Conservation (phyloP, 2,113 vertebrate genomes). For the Osmerus mordax region DNA sequence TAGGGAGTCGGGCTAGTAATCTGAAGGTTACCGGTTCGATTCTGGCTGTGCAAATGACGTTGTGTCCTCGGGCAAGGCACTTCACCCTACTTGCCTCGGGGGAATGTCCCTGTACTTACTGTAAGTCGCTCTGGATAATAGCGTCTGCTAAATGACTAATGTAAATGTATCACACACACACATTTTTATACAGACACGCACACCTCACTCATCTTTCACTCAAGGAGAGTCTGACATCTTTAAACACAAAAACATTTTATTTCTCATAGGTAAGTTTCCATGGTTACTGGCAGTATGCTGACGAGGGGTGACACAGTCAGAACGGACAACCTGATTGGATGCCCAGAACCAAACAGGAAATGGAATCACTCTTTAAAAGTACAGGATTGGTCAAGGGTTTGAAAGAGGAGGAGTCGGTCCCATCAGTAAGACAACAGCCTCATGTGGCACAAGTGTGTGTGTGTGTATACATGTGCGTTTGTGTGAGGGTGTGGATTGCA, state of each 20-base stretch:
- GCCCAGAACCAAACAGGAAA: not conserved
- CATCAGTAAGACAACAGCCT: not conserved
- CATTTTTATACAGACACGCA: no score
- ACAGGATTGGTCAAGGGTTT: not conserved
- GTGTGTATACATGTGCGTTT: not conserved
- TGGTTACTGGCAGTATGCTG: not conserved
- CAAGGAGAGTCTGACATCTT: not conserved
- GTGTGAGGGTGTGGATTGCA: not conserved
- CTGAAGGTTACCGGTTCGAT: no score
- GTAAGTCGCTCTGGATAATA: no score
- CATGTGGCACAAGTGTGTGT: not conserved
- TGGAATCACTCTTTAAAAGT: not conserved
- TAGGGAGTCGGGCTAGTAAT: no score
- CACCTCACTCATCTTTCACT: no score
- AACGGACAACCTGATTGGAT: not conserved
- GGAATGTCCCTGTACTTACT: no score
- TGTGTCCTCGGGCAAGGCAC: no score
- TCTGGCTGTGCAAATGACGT: no score
- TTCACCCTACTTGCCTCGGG: no score
- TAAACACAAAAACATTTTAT: constrained; percentile 9
- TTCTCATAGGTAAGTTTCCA: not conserved
- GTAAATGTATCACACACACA: no score
- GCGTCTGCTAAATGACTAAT: no score
- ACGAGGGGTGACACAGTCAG: not conserved
- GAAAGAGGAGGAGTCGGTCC: not conserved